A percentile compares a stretch with the other conserved stretches of the same genome.
Evolutionary conservation across 2,888 invertebrate species (phyloP).

Genomic region (Tetranychus piercei): DNA sequence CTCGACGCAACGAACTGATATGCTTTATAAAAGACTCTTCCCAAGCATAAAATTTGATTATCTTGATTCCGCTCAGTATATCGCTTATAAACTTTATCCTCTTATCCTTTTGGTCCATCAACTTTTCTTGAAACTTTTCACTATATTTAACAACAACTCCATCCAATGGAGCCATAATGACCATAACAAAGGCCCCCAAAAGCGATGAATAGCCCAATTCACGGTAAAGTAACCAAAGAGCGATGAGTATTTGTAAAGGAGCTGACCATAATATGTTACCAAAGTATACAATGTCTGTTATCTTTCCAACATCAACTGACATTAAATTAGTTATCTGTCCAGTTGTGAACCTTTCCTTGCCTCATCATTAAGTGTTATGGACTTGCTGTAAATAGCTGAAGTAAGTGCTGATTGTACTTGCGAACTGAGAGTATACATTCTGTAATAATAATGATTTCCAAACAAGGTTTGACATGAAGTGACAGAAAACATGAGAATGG

Average conservation of each 20-base stretch:
- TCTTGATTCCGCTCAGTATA: conserved; percentile 71
- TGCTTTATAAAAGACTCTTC: conserved; percentile 39
- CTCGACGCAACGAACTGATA: conserved; percentile 62
- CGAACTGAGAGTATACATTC: conserved; percentile 75
- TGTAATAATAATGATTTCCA: conserved; percentile 72
- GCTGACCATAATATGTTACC: conserved; percentile 65
- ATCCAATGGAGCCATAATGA: conserved; percentile 74
- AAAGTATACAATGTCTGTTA: conserved; percentile 63
- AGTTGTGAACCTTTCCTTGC: conserved; percentile 44
- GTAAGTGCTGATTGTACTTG: conserved; percentile 69
- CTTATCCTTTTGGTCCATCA: conserved; percentile 84
- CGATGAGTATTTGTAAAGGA: conserved; percentile 65
- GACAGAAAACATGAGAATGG: conserved; percentile 50
- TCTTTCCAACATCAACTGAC: conserved; percentile 74
- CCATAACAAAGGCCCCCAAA: conserved; percentile 81
- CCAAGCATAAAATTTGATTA: conserved; percentile 24
- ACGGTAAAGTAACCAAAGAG: conserved; percentile 54
- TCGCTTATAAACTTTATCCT: conserved; percentile 83
- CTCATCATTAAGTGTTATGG: conserved; percentile 27
- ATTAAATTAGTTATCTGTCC: conserved; percentile 82
- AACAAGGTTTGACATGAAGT: conserved; percentile 63
- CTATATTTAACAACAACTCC: conserved; percentile 62
- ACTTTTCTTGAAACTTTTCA: conserved; percentile 55
- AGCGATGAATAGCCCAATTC: conserved; percentile 44
- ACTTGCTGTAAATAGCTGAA: conserved; percentile 69